These are phyloP conservation scores for Drosophila tsacasi DNA, from an alignment of 1,140 invertebrate genomes.

Conservation along the genomic window DNA sequence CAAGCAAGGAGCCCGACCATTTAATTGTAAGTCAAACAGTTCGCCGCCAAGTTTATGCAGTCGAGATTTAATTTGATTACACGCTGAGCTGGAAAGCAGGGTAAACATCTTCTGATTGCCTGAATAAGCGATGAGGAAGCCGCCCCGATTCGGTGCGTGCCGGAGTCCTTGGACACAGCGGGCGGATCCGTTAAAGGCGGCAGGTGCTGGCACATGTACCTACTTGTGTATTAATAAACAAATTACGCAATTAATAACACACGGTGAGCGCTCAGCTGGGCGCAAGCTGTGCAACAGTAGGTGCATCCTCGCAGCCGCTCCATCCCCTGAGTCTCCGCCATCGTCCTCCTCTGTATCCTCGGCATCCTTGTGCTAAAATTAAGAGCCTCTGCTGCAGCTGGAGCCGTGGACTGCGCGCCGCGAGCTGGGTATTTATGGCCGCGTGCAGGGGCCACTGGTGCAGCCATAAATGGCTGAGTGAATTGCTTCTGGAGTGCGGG, in stretches of 20 bases:
- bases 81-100: constrained; percentile 27
- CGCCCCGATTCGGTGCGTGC: background rate
- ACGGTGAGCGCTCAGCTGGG: constrained; percentile 75
- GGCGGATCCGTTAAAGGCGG: background rate
- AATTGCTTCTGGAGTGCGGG: constrained; percentile 42
- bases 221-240: constrained; percentile 76
- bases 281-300: constrained; percentile 62
- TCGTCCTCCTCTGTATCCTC: background rate
- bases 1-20: constrained; percentile 28
- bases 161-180: constrained; percentile 6
- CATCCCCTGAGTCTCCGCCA: background rate
- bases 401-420: background rate
- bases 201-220: constrained; percentile 26
- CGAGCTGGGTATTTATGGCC: constrained; percentile 42
- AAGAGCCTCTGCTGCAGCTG: constrained; percentile 18
- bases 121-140: constrained; percentile 46
- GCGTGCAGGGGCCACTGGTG: constrained; percentile 57
- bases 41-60: constrained; percentile 42
- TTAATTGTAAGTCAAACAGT: constrained; percentile 76
- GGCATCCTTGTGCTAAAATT: constrained; percentile 22
- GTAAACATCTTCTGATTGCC: constrained; percentile 49
- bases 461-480: constrained; percentile 63
- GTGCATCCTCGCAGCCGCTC: constrained; percentile 31
- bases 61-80: constrained; percentile 66
- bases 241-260: constrained; percentile 81